These are phyloP conservation scores for Charadrius vociferus DNA, from an alignment of 2,113 vertebrate species.

Conservation along the genomic window DNA sequence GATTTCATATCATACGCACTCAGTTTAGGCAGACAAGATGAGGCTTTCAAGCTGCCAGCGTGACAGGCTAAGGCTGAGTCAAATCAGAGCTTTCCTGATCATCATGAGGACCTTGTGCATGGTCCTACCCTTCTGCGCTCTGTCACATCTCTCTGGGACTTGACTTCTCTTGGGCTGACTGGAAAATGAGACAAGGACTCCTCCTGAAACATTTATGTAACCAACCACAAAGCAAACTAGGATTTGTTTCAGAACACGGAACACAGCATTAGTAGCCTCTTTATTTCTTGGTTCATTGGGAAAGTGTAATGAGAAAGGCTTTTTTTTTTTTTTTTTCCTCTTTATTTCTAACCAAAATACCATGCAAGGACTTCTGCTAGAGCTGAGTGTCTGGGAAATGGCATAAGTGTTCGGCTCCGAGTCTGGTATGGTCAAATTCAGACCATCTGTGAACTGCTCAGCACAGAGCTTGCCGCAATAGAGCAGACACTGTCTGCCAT, in stretches of 20 bases:
- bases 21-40: neutral
- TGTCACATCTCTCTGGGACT: neutral
- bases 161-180: neutral
- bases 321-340: neutral
- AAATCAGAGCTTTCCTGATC: neutral
- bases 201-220: neutral
- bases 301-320: neutral
- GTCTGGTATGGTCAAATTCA: neutral
- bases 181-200: neutral
- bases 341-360: neutral
- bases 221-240: neutral
- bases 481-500: neutral
- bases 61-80: neutral
- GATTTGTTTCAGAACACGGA: neutral
- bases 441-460: neutral
- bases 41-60: neutral
- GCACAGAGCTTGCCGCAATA: neutral
- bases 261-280: neutral
- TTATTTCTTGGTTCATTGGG: neutral
- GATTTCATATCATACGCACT: neutral
- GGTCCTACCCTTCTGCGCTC: neutral
- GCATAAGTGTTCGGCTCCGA: neutral
- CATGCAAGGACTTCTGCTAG: neutral
- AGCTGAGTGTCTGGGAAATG: neutral
- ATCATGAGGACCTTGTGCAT: neutral